Conservation (phyloP, 2,888 invertebrate species). For the Sinentomon sp. region DNA sequence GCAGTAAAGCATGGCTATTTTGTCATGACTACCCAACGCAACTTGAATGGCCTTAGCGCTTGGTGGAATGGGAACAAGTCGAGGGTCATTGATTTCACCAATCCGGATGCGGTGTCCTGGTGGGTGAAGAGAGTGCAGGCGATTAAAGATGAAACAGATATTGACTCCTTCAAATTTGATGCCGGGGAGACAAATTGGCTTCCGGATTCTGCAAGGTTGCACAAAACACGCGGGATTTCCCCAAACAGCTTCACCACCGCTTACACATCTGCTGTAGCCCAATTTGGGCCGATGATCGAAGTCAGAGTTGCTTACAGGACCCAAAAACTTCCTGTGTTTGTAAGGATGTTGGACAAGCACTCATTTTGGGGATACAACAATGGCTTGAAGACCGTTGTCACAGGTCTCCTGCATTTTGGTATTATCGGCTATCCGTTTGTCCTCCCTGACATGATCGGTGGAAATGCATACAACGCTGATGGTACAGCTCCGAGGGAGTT, state of each 20-base stretch:
- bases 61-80: conserved; percentile 25
- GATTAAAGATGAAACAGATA: conserved; percentile 30
- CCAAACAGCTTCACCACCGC: too few relatives aligned
- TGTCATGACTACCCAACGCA: conserved; percentile 20
- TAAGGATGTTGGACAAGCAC: conserved; percentile 48
- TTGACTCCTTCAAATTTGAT: conserved; percentile 50
- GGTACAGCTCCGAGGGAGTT: conserved; percentile 34
- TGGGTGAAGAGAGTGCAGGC: too few relatives aligned
- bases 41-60: conserved; percentile 16
- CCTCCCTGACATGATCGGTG: conserved; percentile 41
- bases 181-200: conserved; percentile 44
- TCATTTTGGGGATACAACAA: too few relatives aligned
- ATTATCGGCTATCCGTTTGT: conserved; percentile 38
- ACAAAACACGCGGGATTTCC: too few relatives aligned
- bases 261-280: too few relatives aligned
- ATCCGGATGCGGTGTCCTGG: conserved; percentile 30
- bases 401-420: conserved; percentile 23
- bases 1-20: conserved; percentile 30
- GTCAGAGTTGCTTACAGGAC: conserved; percentile 39
- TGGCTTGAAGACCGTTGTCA: conserved; percentile 23
- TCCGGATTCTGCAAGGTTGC: conserved; percentile 23
- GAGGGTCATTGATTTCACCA: conserved; percentile 40
- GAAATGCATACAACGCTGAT: too few relatives aligned
- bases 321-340: conserved; percentile 37
- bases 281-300: conserved; percentile 31